Evolutionary conservation across 1,140 invertebrate species (phyloP).

Genomic region (Macrosteles quadrilineatus): DNA sequence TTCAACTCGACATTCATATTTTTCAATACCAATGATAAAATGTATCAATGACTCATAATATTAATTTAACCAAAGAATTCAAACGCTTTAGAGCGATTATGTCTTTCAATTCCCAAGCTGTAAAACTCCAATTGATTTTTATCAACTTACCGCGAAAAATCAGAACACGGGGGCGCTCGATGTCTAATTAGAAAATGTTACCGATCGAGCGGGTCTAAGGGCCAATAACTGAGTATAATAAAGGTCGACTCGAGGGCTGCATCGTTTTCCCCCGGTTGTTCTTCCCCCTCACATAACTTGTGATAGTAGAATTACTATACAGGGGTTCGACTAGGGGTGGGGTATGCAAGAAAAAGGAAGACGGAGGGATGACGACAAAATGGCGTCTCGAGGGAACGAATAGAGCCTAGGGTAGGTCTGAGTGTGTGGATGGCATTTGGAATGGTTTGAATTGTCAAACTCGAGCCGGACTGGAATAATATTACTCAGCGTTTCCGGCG

Average conservation of each 20-base stretch:
- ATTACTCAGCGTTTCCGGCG: conserved; percentile 18
- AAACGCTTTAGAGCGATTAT: too few species aligned
- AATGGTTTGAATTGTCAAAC: conserved; percentile 56
- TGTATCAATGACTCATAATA: too few species aligned
- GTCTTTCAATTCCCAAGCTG: too few species aligned
- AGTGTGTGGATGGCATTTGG: conserved; percentile 56
- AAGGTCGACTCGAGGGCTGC: conserved; percentile 21
- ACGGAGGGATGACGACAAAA: conserved; percentile 34
- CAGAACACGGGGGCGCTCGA: too few species aligned
- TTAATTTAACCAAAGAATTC: too few species aligned
- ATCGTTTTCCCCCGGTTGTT: neutral
- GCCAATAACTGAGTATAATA: conserved; percentile 28
- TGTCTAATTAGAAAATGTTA: conserved; percentile 24
- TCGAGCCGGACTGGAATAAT: conserved; percentile 44
- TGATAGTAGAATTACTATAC: conserved; percentile 32
- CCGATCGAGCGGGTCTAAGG: conserved; percentile 19
- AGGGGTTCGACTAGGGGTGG: conserved; percentile 51
- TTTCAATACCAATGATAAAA: too few species aligned
- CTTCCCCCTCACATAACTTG: conserved; percentile 27
- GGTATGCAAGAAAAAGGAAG: conserved; percentile 31
- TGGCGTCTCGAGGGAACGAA: conserved; percentile 35
- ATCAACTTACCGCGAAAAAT: too few species aligned
- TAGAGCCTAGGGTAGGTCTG: conserved; percentile 50
- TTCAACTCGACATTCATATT: too few species aligned
- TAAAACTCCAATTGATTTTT: too few species aligned